These are phyloP conservation scores for Maconellicoccus hirsutus DNA, from an alignment of 1,140 invertebrate genomes.

Conservation along the genomic window DNA sequence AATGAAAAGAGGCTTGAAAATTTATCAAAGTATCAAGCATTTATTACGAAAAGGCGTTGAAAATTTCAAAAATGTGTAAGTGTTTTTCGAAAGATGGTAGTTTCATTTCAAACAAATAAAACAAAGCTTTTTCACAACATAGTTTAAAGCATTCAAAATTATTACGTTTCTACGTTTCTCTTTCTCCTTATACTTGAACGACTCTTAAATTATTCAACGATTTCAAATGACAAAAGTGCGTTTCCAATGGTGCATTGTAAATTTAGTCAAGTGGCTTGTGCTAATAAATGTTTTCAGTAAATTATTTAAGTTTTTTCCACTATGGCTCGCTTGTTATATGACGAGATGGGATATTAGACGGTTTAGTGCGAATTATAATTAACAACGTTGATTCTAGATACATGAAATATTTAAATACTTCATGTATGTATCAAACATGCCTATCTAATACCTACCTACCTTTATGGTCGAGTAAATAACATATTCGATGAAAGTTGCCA, in stretches of 20 bases:
- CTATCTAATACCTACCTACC: not conserved
- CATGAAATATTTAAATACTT: not conserved
- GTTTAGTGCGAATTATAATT: not conserved
- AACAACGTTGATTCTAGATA: not conserved
- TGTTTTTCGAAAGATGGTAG: not conserved
- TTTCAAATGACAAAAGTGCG: not conserved
- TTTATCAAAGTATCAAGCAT: not conserved
- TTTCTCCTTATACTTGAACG: not conserved
- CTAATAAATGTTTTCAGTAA: not conserved
- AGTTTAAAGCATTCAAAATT: not conserved
- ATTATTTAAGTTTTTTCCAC: not conserved
- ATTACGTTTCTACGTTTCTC: not conserved
- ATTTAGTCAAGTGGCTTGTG: not conserved
- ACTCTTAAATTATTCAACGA: not conserved
- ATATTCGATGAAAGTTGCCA: slow-evolving; percentile 2
- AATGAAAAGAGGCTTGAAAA: not conserved
- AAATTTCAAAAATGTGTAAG: not conserved
- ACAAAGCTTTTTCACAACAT: not conserved
- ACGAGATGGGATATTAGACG: no score
- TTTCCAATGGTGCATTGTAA: not conserved
- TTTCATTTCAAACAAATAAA: not conserved
- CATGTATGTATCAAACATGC: not conserved
- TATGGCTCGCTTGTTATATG: no score
- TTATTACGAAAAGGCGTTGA: not conserved
- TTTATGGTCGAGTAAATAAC: not conserved